Evolutionary conservation across 2,888 invertebrate genomes (phyloP).

Genomic region (Drosophila colorata): DNA sequence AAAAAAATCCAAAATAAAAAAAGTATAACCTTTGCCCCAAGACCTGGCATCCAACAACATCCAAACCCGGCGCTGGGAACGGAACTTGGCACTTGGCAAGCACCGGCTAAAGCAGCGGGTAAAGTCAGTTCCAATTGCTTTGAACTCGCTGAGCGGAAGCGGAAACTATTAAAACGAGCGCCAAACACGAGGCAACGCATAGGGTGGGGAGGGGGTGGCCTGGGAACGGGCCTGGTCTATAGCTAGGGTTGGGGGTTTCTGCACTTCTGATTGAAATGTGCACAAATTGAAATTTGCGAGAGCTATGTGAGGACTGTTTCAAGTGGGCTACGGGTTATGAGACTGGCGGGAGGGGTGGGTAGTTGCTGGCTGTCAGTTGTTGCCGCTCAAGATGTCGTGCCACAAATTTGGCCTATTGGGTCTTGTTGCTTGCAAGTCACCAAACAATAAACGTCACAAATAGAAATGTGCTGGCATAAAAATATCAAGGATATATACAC

Average conservation of each 20-base stretch:
- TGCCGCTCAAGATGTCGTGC: constrained; percentile 67
- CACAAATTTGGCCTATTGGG: constrained; percentile 76
- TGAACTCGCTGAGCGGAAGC: constrained; percentile 78
- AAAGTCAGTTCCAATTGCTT: constrained; percentile 77
- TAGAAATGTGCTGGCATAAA: constrained; percentile 73
- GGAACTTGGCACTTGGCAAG: constrained; percentile 72
- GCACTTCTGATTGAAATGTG: constrained; percentile 79
- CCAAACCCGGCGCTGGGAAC: constrained; percentile 30
- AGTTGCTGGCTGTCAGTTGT: constrained; percentile 27
- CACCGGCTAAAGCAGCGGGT: constrained; percentile 28
- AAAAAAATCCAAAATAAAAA: constrained; percentile 14
- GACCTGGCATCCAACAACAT: constrained; percentile 36
- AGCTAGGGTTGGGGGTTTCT: constrained; percentile 10
- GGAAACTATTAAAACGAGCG: constrained; percentile 82
- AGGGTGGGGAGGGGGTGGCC: background rate
- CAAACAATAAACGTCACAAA: constrained; percentile 80
- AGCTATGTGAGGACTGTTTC: constrained; percentile 42
- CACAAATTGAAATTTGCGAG: constrained; percentile 76
- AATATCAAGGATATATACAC: constrained; percentile 77
- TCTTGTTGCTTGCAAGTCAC: constrained; percentile 66
- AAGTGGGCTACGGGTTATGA: constrained; percentile 38
- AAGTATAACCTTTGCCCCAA: constrained; percentile 14
- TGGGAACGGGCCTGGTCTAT: background rate
- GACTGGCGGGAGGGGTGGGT: background rate
- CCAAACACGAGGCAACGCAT: constrained; percentile 58